Evolutionary conservation across 2,113 vertebrate species (phyloP), one percentile per base, ranked within the genome.

Genomic region (Crocuta crocuta): DNA sequence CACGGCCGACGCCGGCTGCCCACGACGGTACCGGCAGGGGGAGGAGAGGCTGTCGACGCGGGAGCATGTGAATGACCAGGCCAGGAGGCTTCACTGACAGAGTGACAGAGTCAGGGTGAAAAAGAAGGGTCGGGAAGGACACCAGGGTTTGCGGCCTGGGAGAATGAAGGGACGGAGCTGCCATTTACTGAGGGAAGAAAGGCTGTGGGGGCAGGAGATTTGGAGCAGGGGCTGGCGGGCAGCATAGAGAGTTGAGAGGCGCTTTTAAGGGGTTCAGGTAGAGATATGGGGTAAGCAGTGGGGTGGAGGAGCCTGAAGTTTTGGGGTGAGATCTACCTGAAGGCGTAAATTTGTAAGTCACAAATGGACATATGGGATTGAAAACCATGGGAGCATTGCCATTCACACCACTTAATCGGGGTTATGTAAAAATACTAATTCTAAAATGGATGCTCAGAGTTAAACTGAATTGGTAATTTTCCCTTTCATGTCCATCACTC

Each of bases 301-400:
- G 31, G 43, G 66, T 80, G 91, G 13, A 39, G 16, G 35, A 87
- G 8, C n/a, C 24, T 95, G 11, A 71, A 71, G 50, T 87, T 50
- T 45, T 43, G 55, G 45, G n/a, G 12, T 70, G 13, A 82, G 35
- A 93, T 23, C 88, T 21, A 16, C 39, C 13, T 94, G 31, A 58
- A 97, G 53, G 58, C 12, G 79, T 23, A 94, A 84, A 84, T 92
- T 58, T 79, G 68, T 19, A 93, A 95, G 48, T 19, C 68, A 93
- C 45, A 35, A 73, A 83, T 12, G 10, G 19, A 68, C 33, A 83
- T 13, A 35, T 28, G 17, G 28, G 63, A 74, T n/a, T 79, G 84
- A 95, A 93, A 96, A 80, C 71, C 21, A 84, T 55, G 89, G 93
- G 31, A 74, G 17, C 79, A 31, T 74, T 89, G 33, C 58, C 88